Evolutionary conservation across 2,113 vertebrate genomes (phyloP).

Genomic region (human (Homo sapiens)): GRCh38 chr12:51582001-51582500

Average conservation of each 20-base stretch:
- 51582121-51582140: not conserved
- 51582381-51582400: not conserved
- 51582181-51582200: not conserved
- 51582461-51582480: not conserved
- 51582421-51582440: not conserved
- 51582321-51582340: not conserved
- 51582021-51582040: not conserved
- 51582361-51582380: not conserved
- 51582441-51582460: not conserved
- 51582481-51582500: not conserved
- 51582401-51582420: not conserved
- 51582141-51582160: not conserved
- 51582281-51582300: not conserved
- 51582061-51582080: not conserved
- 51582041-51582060: not conserved
- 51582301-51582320: not conserved
- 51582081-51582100: not conserved
- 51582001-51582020: not conserved
- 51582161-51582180: not conserved
- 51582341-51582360: not conserved
- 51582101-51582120: not conserved
- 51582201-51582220: not conserved
- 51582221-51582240: not conserved
- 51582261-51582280: not conserved
- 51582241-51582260: not conserved